Conservation (phyloP, 2,797 vertebrate species). For the Macrochelys suwanniensis region DNA sequence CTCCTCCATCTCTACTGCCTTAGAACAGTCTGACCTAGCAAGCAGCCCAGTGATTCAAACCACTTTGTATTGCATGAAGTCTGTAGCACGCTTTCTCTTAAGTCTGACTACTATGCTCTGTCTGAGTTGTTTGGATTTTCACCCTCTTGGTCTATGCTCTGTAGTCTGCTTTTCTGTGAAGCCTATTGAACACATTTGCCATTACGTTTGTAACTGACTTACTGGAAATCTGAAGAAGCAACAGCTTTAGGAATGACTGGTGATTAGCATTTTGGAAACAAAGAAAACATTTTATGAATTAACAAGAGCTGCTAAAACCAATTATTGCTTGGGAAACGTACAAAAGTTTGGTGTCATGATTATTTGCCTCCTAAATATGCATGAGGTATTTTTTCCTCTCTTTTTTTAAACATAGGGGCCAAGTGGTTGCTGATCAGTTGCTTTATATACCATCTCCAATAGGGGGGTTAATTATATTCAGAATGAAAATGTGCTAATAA, state of each 20-base stretch:
- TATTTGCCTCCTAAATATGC: background rate
- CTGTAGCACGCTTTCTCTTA: background rate
- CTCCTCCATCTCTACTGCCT: background rate
- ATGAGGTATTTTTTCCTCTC: background rate
- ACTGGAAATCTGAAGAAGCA: background rate
- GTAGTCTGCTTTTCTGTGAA: background rate
- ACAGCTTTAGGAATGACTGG: background rate
- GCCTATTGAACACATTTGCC: background rate
- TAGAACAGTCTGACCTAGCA: background rate
- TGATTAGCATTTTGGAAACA: background rate
- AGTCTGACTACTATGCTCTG: background rate
- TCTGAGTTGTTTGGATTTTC: background rate
- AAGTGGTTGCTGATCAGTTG: background rate
- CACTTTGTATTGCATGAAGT: background rate
- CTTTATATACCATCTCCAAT: background rate
- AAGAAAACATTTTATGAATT: background rate
- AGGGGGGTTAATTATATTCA: background rate
- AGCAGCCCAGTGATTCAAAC: background rate
- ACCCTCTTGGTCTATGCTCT: background rate
- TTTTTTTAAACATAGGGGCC: background rate
- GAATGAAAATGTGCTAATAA: slow-evolving; percentile 48
- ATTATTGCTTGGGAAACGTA: background rate
- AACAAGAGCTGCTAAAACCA: background rate
- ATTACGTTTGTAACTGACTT: background rate
- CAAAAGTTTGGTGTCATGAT: background rate